Evolutionary conservation across 2,113 vertebrate species (phyloP), one percentile per base, ranked within the genome.

Genomic region (Sturnira hondurensis): DNA sequence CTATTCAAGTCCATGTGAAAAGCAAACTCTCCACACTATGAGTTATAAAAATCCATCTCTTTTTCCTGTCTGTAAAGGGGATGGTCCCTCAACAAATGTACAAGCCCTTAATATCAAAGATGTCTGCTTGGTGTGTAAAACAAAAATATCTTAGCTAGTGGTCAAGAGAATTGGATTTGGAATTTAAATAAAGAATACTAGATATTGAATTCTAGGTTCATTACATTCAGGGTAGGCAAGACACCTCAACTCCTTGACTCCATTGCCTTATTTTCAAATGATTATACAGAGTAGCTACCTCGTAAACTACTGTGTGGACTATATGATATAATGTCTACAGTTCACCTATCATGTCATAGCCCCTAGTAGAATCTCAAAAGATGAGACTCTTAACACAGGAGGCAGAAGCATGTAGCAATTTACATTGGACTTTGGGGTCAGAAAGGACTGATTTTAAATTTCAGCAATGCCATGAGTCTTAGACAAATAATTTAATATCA

Each of bases 301-400:
- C 63, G 22, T 0, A 38, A 31, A 50, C 28, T 4, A 36, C 26
- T 0, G 16, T 38, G 38, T 5, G 16, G 0, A 20, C 52, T 56
- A 56, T 54, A 33, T 20, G 67, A 28, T 36, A 3, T 7, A 5
- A 16, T 33, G 13, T 47, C 28, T 76, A 0, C 17, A 22, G 31
- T 24, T 47, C 50, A 56, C 3, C 7, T n/a, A 17, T 15, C 17
- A 11, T 3, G 5, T 4, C 7, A 5, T 3, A 47, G 26, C 24
- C 8, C 20, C 31, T 28, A 19, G 15, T 12, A 65, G 11, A 10
- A 28, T 63, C 70, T 73, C 65, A 26, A 4, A 8, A 17, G 67
- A 14, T 6, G 17, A 11, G 11, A 4, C 7, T 31, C 1, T 54
- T 26, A 16, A 17, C 12, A 1, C 20, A 15, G 12, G 17, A 83